Evolutionary conservation across 2,113 vertebrate genomes (phyloP), one percentile per base, ranked within the genome.

Genomic region (Cacatua alba): DNA sequence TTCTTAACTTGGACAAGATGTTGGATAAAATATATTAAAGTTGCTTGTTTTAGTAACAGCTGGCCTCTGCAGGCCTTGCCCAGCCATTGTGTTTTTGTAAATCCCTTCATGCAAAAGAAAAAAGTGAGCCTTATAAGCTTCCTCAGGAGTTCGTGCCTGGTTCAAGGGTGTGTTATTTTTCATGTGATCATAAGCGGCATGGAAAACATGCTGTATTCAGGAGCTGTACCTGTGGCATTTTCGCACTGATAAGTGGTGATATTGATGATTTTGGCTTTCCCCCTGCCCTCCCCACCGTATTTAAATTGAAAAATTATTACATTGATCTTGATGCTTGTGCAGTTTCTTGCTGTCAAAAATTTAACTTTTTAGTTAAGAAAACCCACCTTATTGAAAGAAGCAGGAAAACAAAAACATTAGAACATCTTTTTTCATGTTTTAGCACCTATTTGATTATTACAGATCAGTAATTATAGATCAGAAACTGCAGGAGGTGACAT

Each of bases 241-340:
- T 39, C 78, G 21, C 18, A 67, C 16, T 57, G 41, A 21, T 52
- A n/a, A 23, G 20, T 6, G 39, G 11, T 72, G 33, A 18, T 57
- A 51, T 17, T 65, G 1, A 9, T 48, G 12, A 5, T 1, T 41
- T 52, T 52, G 33, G 4, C 10, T 16, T 25, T 2, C 1, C 26
- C 6, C 5, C 9, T 4, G 1, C 14, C 43, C 8, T 3, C 5
- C 10, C 9, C 46, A 39, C 49, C 3, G 5, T 23, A 11, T 51
- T 69, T 86, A 74, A 86, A 37, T 72, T 48, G 17, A 39, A 43
- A 41, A 52, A 25, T 17, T 13, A 9, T 46, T 68, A 60, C 35
- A 8, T 63, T 75, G 7, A 62, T 68, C 33, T 70, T 49, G 28
- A 43, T 71, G 41, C 19, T 62, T 59, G 18, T 75, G 23, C 29